A percentile compares a stretch with the other conserved stretches of the same genome.
phyloP scores from a whole-genome alignment of 2,888 invertebrate species.

The Abscondita cerata region DNA sequence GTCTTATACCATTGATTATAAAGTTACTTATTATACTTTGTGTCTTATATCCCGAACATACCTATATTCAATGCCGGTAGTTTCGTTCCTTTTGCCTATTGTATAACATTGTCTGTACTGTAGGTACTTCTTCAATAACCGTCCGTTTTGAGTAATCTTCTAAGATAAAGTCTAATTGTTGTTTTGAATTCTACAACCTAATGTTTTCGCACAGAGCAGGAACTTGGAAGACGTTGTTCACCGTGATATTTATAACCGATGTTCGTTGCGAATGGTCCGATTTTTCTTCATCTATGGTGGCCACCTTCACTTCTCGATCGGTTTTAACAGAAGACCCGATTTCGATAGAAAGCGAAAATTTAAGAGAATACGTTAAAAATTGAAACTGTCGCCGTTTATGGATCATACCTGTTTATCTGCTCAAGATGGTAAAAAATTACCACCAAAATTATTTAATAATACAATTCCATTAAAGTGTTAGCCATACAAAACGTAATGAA shows the following conservation, averaged over 20 bases:
- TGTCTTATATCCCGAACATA: too few relatives aligned
- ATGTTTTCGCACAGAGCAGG: constrained; percentile 61
- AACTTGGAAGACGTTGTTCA: constrained; percentile 72
- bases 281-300: constrained; percentile 61
- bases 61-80: too few relatives aligned
- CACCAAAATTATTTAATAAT: constrained; percentile 3
- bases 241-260: constrained; percentile 76
- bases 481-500: constrained; percentile 67
- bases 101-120: too few relatives aligned
- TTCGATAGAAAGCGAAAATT: constrained; percentile 65
- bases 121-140: too few relatives aligned
- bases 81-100: too few relatives aligned
- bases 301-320: constrained; percentile 62
- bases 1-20: too few relatives aligned
- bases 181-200: not conserved
- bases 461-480: constrained; percentile 55
- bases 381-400: not conserved
- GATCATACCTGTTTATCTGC: constrained; percentile 39
- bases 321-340: constrained; percentile 79
- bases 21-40: too few relatives aligned
- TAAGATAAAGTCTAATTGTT: not conserved
- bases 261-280: constrained; percentile 68
- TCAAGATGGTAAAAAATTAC: constrained; percentile 56
- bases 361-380: constrained; percentile 52
- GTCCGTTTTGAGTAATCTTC: too few relatives aligned